These are phyloP conservation scores for Odocoileus virginianus DNA, from an alignment of 2,113 vertebrate species.

Conservation along the genomic window DNA sequence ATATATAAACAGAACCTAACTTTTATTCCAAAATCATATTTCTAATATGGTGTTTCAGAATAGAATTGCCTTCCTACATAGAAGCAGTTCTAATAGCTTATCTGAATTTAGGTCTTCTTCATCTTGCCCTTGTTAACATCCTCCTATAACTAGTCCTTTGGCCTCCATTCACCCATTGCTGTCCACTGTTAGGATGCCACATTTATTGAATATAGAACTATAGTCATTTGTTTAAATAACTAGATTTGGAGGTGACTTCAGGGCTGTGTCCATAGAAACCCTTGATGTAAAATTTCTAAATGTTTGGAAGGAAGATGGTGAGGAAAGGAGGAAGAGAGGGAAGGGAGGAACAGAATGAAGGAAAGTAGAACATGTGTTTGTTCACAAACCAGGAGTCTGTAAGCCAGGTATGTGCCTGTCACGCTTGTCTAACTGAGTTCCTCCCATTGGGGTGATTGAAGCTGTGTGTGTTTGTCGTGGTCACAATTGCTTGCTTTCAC, in stretches of 20 bases:
- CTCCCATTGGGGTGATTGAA: background rate
- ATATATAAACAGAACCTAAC: background rate
- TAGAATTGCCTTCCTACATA: background rate
- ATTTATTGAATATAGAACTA: background rate
- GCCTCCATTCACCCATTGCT: background rate
- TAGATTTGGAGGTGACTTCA: background rate
- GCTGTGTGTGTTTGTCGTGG: accelerated
- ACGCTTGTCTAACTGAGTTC: accelerated
- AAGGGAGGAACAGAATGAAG: background rate
- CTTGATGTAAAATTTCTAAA: background rate
- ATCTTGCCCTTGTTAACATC: background rate
- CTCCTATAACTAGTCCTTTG: background rate
- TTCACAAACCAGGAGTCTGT: background rate
- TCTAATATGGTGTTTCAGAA: background rate
- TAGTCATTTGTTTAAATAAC: background rate
- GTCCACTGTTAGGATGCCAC: background rate
- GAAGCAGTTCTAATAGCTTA: background rate
- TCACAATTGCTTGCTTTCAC: background rate
- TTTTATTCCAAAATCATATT: background rate
- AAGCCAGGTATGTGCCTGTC: background rate
- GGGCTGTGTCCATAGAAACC: background rate
- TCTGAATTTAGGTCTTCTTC: background rate
- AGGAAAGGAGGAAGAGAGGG: background rate
- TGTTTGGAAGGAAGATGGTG: background rate
- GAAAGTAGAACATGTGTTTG: background rate